A percentile compares a stretch with the other conserved stretches of the same genome.
These are phyloP conservation scores for Cyanoramphus novaezelandiae DNA, from an alignment of 2,113 vertebrate species.

Conservation along the genomic window DNA sequence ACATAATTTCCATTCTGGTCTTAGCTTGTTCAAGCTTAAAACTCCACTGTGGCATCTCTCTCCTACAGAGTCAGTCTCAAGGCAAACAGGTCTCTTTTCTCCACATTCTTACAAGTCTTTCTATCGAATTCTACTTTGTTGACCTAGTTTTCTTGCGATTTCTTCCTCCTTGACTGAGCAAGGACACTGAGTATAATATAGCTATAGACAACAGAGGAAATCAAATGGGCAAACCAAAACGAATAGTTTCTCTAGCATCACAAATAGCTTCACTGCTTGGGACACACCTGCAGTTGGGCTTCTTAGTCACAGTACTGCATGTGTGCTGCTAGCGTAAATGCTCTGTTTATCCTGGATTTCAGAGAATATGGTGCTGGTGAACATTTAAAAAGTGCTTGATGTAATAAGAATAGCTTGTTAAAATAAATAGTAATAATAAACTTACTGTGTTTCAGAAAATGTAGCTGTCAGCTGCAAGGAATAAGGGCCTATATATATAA, in stretches of 20 bases:
- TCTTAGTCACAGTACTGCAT: neutral
- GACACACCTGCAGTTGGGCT: neutral
- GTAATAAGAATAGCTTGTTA: neutral
- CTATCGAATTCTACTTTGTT: neutral
- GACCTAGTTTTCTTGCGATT: neutral
- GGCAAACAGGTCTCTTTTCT: neutral
- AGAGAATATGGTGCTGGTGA: neutral
- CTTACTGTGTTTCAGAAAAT: neutral
- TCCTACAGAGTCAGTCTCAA: neutral
- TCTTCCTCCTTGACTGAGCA: neutral
- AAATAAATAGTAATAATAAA: neutral
- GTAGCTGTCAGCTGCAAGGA: neutral
- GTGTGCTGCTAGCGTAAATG: fast-evolving
- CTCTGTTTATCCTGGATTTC: neutral
- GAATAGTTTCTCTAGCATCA: neutral
- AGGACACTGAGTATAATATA: neutral
- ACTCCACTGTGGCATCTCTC: neutral
- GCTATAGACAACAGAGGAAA: neutral
- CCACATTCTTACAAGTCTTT: neutral
- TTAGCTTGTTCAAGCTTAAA: neutral
- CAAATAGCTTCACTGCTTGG: neutral
- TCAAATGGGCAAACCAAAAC: neutral
- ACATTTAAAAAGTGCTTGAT: neutral
- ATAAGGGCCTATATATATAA: neutral
- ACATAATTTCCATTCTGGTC: constrained; percentile 4